Evolutionary conservation across 2,797 vertebrate genomes (phyloP), one percentile per base, ranked within the genome.

Genomic region (Labeo calbasu): DNA sequence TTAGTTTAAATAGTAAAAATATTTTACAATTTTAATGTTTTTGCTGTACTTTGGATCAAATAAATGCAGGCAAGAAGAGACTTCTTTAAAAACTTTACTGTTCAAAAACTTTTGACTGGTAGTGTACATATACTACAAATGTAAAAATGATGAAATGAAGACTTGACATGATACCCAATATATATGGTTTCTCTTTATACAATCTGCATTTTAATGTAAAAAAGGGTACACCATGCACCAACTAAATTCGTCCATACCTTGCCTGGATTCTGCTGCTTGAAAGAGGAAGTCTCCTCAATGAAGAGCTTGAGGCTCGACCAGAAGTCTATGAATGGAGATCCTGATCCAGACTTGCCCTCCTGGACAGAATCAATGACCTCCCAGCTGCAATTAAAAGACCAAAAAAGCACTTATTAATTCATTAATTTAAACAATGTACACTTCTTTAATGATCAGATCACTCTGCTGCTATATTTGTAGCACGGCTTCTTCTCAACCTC

Each of bases 231-330:
- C 32, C 9, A 78, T 14, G 43, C 0, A 19, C 6, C 23, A 79
- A 9, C 59, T n/a, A 51, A 55, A 68, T 72, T 3, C 21, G 36
- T 51, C 2, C 36, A 95, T 95, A 97, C 98, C 97, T 99, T 99
- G 84, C 98, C 98, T 2, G 98, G 98, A 89, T 97, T 99, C 88
- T 98, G 97, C 91, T 98, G 97, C 90, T 98, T 99, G 89, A 99
- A 99, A 83, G 96, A 95, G 21, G 96, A 96, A 46, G 96, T 96
- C 95, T 99, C 98, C 91, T 98, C 95, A 82, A 99, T 94, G 93
- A 99, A 97, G 82, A 97, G 87, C 86, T 92, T 96, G 91, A 97
- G 94, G 90, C 95, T 96, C 87, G 94, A 93, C 94, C 96, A 95
- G 86, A 96, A 94, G 90, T 97, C 94, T 84, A 95, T 93, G 91